These are phyloP conservation scores for Oplegnathus fasciatus DNA, from an alignment of 2,113 vertebrate genomes.

Conservation along the genomic window DNA sequence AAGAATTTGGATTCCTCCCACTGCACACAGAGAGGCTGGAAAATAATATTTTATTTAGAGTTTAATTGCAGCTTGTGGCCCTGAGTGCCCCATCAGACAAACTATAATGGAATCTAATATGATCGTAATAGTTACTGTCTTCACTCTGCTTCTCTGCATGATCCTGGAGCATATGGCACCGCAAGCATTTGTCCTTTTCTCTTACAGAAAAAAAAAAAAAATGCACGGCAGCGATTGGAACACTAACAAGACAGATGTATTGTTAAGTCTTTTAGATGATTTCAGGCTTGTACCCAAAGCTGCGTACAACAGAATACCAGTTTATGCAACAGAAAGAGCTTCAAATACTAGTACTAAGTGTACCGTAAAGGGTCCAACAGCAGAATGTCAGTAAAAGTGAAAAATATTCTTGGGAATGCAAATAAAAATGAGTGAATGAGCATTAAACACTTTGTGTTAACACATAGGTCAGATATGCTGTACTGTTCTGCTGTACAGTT, in stretches of 20 bases:
- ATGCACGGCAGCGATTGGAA: background rate
- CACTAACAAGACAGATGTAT: constrained; percentile 58
- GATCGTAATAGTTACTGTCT: constrained; percentile 78
- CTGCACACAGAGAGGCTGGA: constrained; percentile 65
- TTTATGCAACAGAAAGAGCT: background rate
- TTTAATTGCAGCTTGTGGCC: constrained; percentile 84
- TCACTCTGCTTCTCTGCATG: constrained; percentile 56
- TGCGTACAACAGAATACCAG: background rate
- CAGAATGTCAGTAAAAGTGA: background rate
- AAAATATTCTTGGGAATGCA: background rate
- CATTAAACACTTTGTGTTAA: background rate
- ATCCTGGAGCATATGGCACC: constrained; percentile 61
- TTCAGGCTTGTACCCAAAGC: background rate
- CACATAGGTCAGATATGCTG: background rate
- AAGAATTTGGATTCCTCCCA: constrained; percentile 75
- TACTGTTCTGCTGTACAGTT: background rate
- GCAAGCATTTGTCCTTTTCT: constrained; percentile 29
- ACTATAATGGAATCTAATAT: constrained; percentile 77
- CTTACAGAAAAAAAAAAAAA: constrained; percentile 41
- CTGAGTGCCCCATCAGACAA: constrained; percentile 76
- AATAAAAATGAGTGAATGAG: background rate
- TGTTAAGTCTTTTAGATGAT: constrained; percentile 19
- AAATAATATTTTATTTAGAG: constrained; percentile 83
- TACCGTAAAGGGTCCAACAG: background rate
- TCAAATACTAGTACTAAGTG: background rate